A percentile compares a stretch with the other conserved stretches of the same genome.
Evolutionary conservation across 2,888 invertebrate species (phyloP).

Genomic region (Venustoraphidia nigricollis): DNA sequence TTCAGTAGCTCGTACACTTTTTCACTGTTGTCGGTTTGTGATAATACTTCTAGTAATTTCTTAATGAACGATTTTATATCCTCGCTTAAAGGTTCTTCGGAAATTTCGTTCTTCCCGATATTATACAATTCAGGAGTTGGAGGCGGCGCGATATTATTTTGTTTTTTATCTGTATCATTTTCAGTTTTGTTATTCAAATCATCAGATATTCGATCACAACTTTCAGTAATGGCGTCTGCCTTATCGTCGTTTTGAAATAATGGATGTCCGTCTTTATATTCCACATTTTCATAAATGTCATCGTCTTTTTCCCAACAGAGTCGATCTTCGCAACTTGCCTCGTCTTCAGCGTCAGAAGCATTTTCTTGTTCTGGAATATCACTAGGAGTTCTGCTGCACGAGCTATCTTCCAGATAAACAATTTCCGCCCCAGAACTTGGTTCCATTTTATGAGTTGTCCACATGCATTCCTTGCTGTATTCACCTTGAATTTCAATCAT

Average conservation of each 20-base stretch:
- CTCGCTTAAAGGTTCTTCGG: constrained; percentile 19
- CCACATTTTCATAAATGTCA: neutral
- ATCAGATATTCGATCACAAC: neutral
- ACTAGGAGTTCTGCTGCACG: constrained; percentile 37
- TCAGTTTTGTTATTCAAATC: too few relatives aligned
- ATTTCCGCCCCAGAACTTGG: constrained; percentile 37
- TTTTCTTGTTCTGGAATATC: constrained; percentile 38
- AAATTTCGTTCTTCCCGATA: constrained; percentile 9
- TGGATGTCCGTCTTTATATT: neutral
- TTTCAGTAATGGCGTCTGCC: neutral
- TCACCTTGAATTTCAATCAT: too few relatives aligned
- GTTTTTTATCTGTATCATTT: neutral
- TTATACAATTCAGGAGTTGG: constrained; percentile 22
- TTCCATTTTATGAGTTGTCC: constrained; percentile 26
- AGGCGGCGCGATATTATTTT: constrained; percentile 15
- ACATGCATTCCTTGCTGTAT: constrained; percentile 19
- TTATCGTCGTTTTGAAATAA: neutral
- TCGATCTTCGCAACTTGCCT: constrained; percentile 18
- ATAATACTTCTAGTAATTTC: constrained; percentile 28
- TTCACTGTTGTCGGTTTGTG: constrained; percentile 16
- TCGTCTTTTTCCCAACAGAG: too few relatives aligned
- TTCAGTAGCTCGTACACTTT: constrained; percentile 19
- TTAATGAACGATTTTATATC: constrained; percentile 30
- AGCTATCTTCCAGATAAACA: constrained; percentile 51
- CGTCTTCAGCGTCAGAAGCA: constrained; percentile 28